Conservation (phyloP, 2,113 vertebrate genomes). For the Microcebus griseorufus region DNA sequence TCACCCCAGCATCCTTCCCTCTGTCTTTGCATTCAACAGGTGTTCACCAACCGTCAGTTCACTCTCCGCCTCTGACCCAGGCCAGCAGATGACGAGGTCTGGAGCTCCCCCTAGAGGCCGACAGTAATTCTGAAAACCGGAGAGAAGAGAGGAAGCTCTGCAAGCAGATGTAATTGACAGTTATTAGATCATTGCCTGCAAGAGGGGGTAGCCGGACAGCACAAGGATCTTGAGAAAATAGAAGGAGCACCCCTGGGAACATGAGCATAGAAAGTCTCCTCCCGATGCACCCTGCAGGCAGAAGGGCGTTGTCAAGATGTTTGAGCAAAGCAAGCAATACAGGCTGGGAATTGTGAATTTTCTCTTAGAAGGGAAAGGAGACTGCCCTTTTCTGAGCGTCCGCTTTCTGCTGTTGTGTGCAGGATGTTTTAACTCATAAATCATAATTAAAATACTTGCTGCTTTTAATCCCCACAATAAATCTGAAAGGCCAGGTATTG, state of each 20-base stretch:
- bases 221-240: background rate
- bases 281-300: background rate
- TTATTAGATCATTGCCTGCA: background rate
- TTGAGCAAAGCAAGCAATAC: background rate
- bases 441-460: background rate
- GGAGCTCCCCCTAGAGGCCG: constrained; percentile 74
- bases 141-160: background rate
- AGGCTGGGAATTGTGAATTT: background rate
- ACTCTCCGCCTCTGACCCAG: background rate
- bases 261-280: background rate
- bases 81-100: constrained; percentile 63
- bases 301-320: background rate
- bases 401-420: background rate
- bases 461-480: background rate
- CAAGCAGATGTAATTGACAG: background rate
- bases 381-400: background rate
- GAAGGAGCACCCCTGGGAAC: background rate
- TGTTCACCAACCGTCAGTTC: background rate
- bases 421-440: background rate
- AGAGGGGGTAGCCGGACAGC: background rate
- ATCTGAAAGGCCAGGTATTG: background rate
- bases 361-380: background rate
- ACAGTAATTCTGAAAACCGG: background rate
- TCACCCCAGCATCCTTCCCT: background rate
- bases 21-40: background rate